A percentile compares a stretch with the other conserved stretches of the same genome.
These are phyloP conservation scores for Rhinatrema bivittatum DNA, from an alignment of 2,797 vertebrate species.

Conservation along the genomic window DNA sequence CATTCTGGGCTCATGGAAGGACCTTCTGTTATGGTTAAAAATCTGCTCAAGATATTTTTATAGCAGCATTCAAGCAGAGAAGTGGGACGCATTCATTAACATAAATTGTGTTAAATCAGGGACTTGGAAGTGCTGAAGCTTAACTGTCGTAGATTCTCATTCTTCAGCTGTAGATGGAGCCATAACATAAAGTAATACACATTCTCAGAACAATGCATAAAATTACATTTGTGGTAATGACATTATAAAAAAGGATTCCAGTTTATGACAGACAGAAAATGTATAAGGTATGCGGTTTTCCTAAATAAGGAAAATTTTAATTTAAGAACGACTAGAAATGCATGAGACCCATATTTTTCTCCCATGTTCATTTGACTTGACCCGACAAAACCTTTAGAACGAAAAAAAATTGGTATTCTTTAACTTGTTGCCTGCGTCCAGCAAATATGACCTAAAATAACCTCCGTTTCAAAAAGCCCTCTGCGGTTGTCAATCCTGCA, in stretches of 20 bases:
- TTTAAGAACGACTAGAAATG: conserved; percentile 26
- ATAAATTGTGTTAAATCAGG: neutral
- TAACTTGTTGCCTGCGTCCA: conserved; percentile 2
- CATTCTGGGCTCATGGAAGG: no score
- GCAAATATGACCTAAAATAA: conserved; percentile 20
- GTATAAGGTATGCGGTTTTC: conserved; percentile 11
- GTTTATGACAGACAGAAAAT: neutral
- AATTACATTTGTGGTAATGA: no score
- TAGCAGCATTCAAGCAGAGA: neutral
- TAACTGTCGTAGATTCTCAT: neutral
- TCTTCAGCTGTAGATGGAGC: conserved; percentile 56
- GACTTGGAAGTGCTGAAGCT: rapidly evolving
- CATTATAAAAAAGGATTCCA: conserved; percentile 7
- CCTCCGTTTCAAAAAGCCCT: conserved; percentile 13
- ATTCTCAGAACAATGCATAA: neutral
- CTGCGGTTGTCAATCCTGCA: conserved; percentile 8
- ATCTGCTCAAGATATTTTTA: conserved; percentile 8
- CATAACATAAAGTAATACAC: conserved; percentile 38
- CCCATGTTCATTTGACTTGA: neutral
- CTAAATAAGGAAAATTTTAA: conserved; percentile 5
- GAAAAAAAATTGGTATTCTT: neutral
- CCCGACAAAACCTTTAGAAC: neutral
- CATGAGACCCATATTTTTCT: neutral
- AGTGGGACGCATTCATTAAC: neutral
- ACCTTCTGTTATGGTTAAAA: conserved; percentile 3